phyloP scores from a whole-genome alignment of 2,797 vertebrate species.

The Acipenser transmontanus region DNA sequence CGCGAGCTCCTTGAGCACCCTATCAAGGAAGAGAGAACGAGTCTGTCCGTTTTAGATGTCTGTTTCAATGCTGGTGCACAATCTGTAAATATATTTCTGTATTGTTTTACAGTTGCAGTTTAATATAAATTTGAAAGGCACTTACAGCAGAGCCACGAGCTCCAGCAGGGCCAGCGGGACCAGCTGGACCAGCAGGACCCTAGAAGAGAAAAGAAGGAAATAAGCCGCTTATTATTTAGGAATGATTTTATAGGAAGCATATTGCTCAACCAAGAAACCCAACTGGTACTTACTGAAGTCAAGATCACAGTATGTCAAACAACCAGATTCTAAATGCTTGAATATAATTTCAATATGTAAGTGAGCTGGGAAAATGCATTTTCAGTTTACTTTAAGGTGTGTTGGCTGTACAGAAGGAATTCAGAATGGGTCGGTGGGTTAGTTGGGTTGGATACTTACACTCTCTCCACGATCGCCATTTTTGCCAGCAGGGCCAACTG shows the following conservation, averaged over 20 bases:
- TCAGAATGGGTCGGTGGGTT: no score
- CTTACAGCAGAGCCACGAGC: conserved; percentile 78
- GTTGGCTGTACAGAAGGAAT: no score
- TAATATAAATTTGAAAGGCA: conserved; percentile 25
- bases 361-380: no score
- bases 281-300: no score
- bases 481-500: conserved; percentile 84
- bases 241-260: no score
- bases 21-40: conserved; percentile 34
- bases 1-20: conserved; percentile 85
- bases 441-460: conserved; percentile 56
- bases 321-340: no score
- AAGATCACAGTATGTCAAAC: no score
- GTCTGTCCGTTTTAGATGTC: not conserved
- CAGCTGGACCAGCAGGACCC: conserved; percentile 78
- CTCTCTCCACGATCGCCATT: conserved; percentile 86
- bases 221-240: no score
- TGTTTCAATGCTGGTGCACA: no score
- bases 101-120: not conserved
- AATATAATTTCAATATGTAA: no score
- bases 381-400: no score
- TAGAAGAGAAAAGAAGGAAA: conserved; percentile 29
- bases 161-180: conserved; percentile 75
- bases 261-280: no score
- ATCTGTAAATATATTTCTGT: not conserved